Conservation (phyloP, 2,113 vertebrate genomes). For the Entomyzon cyanotis region DNA sequence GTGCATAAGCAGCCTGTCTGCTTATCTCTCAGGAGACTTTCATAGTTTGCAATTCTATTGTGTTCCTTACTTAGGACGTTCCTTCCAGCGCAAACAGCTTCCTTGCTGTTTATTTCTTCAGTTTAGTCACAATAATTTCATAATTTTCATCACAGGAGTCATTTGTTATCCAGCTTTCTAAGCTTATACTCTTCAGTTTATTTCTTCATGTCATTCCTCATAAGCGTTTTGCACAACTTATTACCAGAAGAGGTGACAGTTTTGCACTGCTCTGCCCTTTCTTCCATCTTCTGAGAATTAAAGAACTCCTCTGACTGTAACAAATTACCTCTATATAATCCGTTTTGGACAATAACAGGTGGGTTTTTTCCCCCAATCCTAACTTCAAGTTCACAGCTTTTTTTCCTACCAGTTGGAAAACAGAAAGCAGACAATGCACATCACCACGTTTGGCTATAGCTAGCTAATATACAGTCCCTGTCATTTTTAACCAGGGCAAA, state of each 20-base stretch:
- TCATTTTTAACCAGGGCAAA: not conserved
- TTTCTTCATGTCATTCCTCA: not conserved
- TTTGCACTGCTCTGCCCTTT: not conserved
- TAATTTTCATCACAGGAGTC: not conserved
- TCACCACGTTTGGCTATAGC: not conserved
- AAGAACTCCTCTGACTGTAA: not conserved
- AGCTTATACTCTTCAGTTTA: not conserved
- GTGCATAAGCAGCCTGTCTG: not conserved
- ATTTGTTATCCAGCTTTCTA: not conserved
- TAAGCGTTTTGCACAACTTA: not conserved
- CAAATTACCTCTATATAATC: not conserved
- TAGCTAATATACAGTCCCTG: not conserved
- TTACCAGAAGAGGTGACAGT: not conserved
- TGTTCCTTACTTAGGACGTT: not conserved
- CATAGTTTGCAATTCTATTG: not conserved
- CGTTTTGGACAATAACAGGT: not conserved
- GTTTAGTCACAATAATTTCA: not conserved
- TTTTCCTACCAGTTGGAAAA: not conserved
- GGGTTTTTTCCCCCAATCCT: accelerated
- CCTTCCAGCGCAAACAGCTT: not conserved
- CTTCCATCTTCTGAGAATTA: not conserved
- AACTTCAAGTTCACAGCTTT: not conserved
- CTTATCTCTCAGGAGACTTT: not conserved
- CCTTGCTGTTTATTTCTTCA: not conserved
- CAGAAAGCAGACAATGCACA: not conserved